phyloP scores from a whole-genome alignment of 1,140 invertebrate genomes.

The Drosophila littoralis region DNA sequence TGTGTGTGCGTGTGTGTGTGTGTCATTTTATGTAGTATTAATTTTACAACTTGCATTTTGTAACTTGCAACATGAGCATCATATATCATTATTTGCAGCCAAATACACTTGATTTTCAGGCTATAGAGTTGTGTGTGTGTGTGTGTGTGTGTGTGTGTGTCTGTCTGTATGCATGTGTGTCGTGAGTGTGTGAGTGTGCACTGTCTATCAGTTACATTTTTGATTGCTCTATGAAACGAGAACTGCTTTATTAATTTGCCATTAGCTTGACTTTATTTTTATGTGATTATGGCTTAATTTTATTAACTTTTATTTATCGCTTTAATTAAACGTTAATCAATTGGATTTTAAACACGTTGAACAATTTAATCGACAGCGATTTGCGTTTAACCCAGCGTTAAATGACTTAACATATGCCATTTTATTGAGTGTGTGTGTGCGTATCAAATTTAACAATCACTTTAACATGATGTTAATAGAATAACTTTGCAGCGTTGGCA shows the following conservation, averaged over 20 bases:
- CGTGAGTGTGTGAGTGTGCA: neutral
- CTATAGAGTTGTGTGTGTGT: neutral
- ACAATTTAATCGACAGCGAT: conserved; percentile 3
- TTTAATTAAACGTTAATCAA: conserved; percentile 8
- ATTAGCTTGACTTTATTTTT: conserved; percentile 15
- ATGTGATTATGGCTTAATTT: neutral
- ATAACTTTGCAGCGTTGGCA: neutral
- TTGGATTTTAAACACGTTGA: neutral
- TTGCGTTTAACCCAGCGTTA: neutral
- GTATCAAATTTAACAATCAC: neutral
- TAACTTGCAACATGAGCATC: conserved; percentile 35
- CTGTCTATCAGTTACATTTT: neutral
- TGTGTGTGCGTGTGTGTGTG: conserved; percentile 19
- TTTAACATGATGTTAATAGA: neutral
- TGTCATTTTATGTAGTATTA: conserved; percentile 67
- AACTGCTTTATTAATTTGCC: conserved; percentile 12
- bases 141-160: neutral
- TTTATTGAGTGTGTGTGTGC: no score
- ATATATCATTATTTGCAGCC: conserved; percentile 11
- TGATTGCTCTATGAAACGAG: conserved; percentile 2
- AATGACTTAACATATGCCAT: neutral
- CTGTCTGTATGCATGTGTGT: neutral
- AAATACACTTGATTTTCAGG: neutral
- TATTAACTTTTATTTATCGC: conserved; percentile 3
- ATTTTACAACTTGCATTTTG: conserved; percentile 72